Percentiles rank a stretch among this genome's conserved stretches.
Conservation (phyloP, 2,113 vertebrate genomes). For the Syrrhaptes paradoxus region DNA sequence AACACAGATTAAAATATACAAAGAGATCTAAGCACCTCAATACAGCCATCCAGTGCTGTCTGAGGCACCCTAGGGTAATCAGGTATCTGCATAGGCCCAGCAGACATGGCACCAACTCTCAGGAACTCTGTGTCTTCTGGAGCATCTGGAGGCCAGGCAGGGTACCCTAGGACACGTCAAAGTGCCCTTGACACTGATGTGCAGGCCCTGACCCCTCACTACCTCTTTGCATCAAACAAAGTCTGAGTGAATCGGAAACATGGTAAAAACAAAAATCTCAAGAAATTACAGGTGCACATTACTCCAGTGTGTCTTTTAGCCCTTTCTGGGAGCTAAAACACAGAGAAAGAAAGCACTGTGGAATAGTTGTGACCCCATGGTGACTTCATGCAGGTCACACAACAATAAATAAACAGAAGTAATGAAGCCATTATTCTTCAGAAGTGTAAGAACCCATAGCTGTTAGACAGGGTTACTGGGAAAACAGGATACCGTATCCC, state of each 20-base stretch:
- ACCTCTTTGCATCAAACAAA: neutral
- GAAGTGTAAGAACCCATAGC: neutral
- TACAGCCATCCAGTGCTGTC: neutral
- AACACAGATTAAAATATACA: neutral
- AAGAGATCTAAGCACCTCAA: neutral
- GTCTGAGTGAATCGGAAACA: neutral
- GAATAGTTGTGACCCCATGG: neutral
- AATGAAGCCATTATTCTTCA: neutral
- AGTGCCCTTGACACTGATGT: rapidly evolving
- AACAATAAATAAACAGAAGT: neutral
- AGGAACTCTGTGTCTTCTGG: neutral
- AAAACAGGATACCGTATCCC: neutral
- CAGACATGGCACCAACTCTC: neutral
- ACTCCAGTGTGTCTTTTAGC: neutral
- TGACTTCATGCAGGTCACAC: neutral
- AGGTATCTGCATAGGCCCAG: neutral
- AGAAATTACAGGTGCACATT: neutral
- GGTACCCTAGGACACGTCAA: neutral
- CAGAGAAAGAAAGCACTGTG: neutral
- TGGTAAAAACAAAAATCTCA: neutral
- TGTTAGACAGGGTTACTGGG: neutral
- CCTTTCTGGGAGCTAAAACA: neutral
- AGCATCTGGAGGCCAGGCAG: neutral
- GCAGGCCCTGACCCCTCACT: neutral
- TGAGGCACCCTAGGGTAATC: neutral